phyloP scores from a whole-genome alignment of 2,888 invertebrate genomes.

The Iselma pallidipennis region DNA sequence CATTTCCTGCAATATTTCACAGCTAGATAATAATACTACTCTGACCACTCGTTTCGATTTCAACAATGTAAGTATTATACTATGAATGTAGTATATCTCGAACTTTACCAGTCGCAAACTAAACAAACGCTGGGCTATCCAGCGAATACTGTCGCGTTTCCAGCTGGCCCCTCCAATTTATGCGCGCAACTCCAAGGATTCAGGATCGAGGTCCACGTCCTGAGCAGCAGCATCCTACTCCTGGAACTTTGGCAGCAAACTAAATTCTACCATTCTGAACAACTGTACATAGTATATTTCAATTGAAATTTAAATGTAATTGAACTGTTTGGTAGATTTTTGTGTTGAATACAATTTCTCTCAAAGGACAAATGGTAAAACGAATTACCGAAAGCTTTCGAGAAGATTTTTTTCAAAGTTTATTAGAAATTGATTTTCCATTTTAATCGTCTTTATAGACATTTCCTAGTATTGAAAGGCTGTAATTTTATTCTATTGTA shows the following conservation, averaged over 20 bases:
- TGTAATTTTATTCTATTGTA: background rate
- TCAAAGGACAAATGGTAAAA: too few species aligned
- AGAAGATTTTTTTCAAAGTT: too few species aligned
- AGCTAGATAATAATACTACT: too few species aligned
- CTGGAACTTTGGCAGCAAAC: background rate
- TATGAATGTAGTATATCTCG: too few species aligned
- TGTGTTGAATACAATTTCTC: too few species aligned
- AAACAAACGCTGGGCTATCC: conserved; percentile 7
- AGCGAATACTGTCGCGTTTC: conserved; percentile 19
- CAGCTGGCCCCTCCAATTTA: conserved; percentile 21
- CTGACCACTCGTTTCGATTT: too few species aligned
- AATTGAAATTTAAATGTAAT: background rate
- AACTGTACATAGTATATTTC: background rate
- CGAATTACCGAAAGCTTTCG: too few species aligned
- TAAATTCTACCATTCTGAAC: background rate
- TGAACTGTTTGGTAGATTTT: background rate
- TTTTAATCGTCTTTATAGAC: too few species aligned
- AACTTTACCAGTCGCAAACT: background rate
- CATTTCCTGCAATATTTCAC: too few species aligned
- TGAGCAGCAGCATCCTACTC: conserved; percentile 1
- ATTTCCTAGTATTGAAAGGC: background rate
- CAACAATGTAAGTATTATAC: too few species aligned
- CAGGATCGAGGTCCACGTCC: conserved; percentile 17
- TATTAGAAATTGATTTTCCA: too few species aligned
- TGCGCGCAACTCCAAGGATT: conserved; percentile 24